Evolutionary conservation across 2,888 invertebrate species (phyloP).

Genomic region (Euplagia quadripunctaria): DNA sequence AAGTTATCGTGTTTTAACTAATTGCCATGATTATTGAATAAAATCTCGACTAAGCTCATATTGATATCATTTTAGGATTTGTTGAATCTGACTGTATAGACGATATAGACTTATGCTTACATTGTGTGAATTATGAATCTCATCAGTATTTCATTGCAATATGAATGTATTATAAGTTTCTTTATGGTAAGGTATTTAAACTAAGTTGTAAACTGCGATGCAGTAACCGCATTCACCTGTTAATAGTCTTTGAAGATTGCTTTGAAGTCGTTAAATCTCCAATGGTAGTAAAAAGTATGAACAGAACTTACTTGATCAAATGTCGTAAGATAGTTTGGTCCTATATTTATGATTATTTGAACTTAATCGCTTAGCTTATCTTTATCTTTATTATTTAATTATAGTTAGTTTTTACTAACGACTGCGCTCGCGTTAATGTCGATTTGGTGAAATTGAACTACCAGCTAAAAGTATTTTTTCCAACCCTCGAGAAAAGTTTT

Average conservation of each 20-base stretch:
- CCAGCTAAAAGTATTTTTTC: background rate
- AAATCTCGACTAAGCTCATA: too few species aligned
- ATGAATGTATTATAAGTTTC: background rate
- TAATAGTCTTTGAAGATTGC: background rate
- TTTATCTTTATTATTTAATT: background rate
- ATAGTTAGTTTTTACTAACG: background rate
- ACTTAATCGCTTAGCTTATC: background rate
- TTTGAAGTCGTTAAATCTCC: background rate
- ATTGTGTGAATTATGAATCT: background rate
- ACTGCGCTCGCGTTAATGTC: background rate
- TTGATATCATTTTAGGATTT: too few species aligned
- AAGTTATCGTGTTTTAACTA: too few species aligned
- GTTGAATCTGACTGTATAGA: too few species aligned
- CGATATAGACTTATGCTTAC: background rate
- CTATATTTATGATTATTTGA: background rate
- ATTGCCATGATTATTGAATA: too few species aligned
- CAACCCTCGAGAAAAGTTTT: too few species aligned
- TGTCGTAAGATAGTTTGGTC: background rate
- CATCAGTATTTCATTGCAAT: background rate
- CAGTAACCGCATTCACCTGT: background rate
- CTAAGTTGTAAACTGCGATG: background rate
- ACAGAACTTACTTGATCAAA: background rate
- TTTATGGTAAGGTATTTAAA: background rate
- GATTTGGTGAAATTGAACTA: background rate
- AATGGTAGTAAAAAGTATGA: background rate